A percentile compares a stretch with the other conserved stretches of the same genome.
These are phyloP conservation scores for Pristionchus exspectatus DNA, from an alignment of 2,888 invertebrate genomes.

Conservation along the genomic window DNA sequence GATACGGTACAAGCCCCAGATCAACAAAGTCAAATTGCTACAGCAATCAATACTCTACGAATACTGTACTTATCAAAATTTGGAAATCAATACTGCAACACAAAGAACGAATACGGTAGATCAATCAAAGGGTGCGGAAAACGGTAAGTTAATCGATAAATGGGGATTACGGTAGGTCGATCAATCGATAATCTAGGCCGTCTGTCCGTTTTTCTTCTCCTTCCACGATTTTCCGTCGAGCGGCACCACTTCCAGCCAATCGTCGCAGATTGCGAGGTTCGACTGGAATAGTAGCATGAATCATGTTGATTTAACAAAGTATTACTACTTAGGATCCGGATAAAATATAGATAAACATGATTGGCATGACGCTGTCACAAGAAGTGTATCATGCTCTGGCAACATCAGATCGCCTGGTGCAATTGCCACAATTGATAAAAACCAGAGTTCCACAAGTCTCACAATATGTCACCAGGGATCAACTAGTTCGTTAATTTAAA, in stretches of 20 bases:
- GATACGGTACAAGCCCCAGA: neutral
- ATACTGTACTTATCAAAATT: neutral
- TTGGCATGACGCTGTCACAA: too few relatives aligned
- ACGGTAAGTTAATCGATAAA: neutral
- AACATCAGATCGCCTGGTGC: too few relatives aligned
- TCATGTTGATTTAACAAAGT: neutral
- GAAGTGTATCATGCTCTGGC: too few relatives aligned
- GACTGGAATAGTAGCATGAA: conserved; percentile 59
- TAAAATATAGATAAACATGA: too few relatives aligned
- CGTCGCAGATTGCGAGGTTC: conserved; percentile 72
- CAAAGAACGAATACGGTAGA: neutral
- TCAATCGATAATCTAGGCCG: neutral
- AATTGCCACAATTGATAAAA: too few relatives aligned
- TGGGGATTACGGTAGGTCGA: neutral
- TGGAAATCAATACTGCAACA: too few relatives aligned
- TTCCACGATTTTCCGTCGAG: conserved; percentile 75
- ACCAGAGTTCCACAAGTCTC: too few relatives aligned
- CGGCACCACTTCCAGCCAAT: conserved; percentile 75
- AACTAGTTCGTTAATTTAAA: too few relatives aligned
- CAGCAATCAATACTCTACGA: neutral
- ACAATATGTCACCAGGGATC: too few relatives aligned
- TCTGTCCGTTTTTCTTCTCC: conserved; percentile 39
- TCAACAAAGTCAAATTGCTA: neutral
- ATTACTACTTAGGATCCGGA: too few relatives aligned
- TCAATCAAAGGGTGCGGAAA: neutral